Conservation (phyloP, 2,888 invertebrate species). For the Drosophila paracracens region DNA sequence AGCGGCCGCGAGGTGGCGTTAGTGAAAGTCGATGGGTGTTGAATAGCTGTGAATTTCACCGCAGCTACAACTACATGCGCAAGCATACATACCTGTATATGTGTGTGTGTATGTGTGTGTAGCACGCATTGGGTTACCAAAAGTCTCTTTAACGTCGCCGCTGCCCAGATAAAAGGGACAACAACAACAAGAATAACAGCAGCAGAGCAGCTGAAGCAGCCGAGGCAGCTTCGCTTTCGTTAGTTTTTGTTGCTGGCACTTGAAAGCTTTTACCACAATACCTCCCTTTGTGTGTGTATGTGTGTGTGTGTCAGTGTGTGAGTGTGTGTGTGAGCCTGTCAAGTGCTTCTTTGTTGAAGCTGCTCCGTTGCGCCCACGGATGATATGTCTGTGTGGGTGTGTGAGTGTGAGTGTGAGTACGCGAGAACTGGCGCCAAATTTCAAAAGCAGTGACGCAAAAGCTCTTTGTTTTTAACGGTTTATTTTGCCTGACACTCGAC, state of each 20-base stretch:
- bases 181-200: conserved; percentile 10
- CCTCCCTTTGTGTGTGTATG: conserved; percentile 20
- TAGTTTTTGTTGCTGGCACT: conserved; percentile 68
- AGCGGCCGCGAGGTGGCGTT: conserved; percentile 83
- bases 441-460: conserved; percentile 74
- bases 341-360: conserved; percentile 75
- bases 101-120: conserved; percentile 34
- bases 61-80: conserved; percentile 42
- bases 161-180: conserved; percentile 58
- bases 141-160: conserved; percentile 52
- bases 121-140: conserved; percentile 67
- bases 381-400: conserved; percentile 21
- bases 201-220: conserved; percentile 20
- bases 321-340: conserved; percentile 47
- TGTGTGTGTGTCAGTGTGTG: conserved; percentile 5
- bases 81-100: conserved; percentile 26
- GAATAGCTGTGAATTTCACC: conserved; percentile 65
- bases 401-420: conserved; percentile 33
- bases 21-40: conserved; percentile 62
- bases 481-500: conserved; percentile 66
- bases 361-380: conserved; percentile 51
- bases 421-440: conserved; percentile 73
- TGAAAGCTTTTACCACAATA: conserved; percentile 79
- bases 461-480: conserved; percentile 73
- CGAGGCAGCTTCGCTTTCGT: conserved; percentile 55